Evolutionary conservation across 2,113 vertebrate genomes (phyloP).

Genomic region (Steatornis caripensis): DNA sequence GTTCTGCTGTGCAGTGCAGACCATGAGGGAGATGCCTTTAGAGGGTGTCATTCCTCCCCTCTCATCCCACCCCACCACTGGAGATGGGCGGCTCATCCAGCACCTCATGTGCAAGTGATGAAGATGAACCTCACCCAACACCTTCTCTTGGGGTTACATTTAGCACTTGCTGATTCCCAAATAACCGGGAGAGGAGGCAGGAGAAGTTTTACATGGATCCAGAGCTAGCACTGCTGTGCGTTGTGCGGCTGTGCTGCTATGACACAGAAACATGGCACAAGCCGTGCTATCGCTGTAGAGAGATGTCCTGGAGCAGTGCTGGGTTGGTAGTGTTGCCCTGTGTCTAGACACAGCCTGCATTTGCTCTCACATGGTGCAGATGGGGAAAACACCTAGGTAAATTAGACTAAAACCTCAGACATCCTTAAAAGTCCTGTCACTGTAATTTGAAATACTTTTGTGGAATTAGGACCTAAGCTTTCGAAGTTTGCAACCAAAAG

Average conservation of each 20-base stretch:
- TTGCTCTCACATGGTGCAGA: background rate
- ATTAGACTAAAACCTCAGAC: background rate
- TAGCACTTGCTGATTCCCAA: background rate
- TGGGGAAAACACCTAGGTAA: background rate
- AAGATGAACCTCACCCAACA: background rate
- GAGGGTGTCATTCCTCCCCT: background rate
- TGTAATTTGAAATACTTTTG: background rate
- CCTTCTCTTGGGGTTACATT: background rate
- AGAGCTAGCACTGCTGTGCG: background rate
- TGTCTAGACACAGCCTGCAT: background rate
- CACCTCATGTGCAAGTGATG: background rate
- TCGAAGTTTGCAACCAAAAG: rapidly evolving
- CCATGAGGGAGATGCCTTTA: rapidly evolving
- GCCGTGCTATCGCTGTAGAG: rapidly evolving
- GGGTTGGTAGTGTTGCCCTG: background rate
- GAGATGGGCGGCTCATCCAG: background rate
- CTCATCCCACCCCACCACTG: rapidly evolving
- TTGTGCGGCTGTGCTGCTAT: background rate
- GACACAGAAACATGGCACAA: background rate
- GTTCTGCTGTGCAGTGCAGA: background rate
- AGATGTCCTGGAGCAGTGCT: background rate
- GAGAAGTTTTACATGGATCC: background rate
- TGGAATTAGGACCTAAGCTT: background rate
- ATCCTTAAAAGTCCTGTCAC: background rate
- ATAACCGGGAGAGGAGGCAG: background rate